Base-by-base conservation (phyloP, 2,888 invertebrate genomes). In the Drosophila meridionalis region DNA sequence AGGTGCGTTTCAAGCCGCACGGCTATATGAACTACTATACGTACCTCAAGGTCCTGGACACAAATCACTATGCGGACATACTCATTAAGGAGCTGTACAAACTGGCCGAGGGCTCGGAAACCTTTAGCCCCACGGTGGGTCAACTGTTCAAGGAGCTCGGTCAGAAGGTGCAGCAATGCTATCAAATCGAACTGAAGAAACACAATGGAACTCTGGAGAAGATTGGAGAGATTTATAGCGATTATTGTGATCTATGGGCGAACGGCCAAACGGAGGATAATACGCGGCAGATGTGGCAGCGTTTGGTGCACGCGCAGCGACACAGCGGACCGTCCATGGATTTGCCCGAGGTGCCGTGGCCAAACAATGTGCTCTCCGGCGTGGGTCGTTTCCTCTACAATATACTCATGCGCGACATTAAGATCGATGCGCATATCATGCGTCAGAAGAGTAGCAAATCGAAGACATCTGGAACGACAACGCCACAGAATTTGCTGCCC, bases 321-420 rank as follows among this genome's bases (percentile, higher is more conserved):
- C 42, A 89, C 14, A 93, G 93, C 0, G 96, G 96, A 1, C 94
- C 96, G 2, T 94, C 94, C 74, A 92, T 95, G 94, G 94, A 95
- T 79, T 83, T 93, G 6, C 93, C 93, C 40, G 94, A 96, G 76
- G 93, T 94, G 12, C 91, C 93, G 0, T 98, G 97, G 98, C 95
- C 96, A 0, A 91, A 94, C 12, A 94, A 95, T 69, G 94, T 96
- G 55, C 92, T 95, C 11, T 92, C 93, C 58, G 95, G 94, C 50
- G 94, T 98, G 56, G 98, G 98, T 45, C 96, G 96, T 87, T 97
- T 98, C 92, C 94, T 99, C 0, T 98, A 97, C 91, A 96, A 97
- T 81, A 97, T 98, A 52, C 95, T 98, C 14, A 95, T 98, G 90
- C 95, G 96, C 63, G 97, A 98, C 91, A 94, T 98, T 8, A 97